Evolutionary conservation across 2,888 invertebrate species (phyloP).

Genomic region (Apodemia mormo): DNA sequence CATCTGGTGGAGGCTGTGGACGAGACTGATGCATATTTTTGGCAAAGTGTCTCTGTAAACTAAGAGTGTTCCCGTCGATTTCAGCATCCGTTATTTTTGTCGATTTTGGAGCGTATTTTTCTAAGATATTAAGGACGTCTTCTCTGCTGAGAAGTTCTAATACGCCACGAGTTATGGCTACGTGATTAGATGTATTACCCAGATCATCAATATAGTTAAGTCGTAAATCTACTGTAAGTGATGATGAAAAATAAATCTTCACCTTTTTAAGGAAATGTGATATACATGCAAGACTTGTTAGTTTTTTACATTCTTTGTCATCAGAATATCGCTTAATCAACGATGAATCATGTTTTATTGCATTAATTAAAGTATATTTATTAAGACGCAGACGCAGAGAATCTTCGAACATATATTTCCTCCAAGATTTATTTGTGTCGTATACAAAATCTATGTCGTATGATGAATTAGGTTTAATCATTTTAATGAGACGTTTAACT

Average conservation of each 20-base stretch:
- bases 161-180: conserved; percentile 51
- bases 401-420: conserved; percentile 56
- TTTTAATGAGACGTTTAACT: conserved; percentile 48
- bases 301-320: conserved; percentile 43
- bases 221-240: conserved; percentile 49
- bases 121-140: conserved; percentile 46
- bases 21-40: conserved; percentile 63
- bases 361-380: conserved; percentile 56
- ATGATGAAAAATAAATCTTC: conserved; percentile 57
- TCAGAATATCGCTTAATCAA: conserved; percentile 46
- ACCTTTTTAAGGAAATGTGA: conserved; percentile 50
- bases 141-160: conserved; percentile 48
- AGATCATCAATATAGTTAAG: conserved; percentile 45
- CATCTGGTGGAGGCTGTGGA: conserved; percentile 55
- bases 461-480: conserved; percentile 48
- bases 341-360: conserved; percentile 58
- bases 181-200: conserved; percentile 44
- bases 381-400: conserved; percentile 51
- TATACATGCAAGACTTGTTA: conserved; percentile 42
- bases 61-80: conserved; percentile 50
- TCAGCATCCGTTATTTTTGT: conserved; percentile 56
- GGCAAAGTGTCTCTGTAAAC: conserved; percentile 55
- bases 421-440: conserved; percentile 60
- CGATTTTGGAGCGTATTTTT: conserved; percentile 52
- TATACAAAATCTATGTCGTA: conserved; percentile 48